Percentiles rank a stretch among this genome's conserved stretches.
Conservation (phyloP, 2,888 invertebrate species). For the Acanthosoma haemorrhoidale region DNA sequence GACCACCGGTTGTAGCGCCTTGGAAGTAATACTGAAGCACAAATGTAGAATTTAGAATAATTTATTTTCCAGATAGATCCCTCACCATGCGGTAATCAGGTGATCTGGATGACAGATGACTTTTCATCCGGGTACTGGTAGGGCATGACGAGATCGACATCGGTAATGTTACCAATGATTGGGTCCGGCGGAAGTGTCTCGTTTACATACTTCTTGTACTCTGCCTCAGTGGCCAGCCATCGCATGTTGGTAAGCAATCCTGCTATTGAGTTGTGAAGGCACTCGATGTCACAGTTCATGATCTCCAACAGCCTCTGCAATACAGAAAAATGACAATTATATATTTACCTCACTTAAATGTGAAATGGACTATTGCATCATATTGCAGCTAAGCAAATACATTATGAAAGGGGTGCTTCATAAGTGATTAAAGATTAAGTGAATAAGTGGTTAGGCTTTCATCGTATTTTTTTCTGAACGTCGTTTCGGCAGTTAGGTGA, state of each 20-base stretch:
- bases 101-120: not conserved
- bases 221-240: not conserved
- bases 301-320: conserved; percentile 13
- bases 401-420: too few relatives aligned
- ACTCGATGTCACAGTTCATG: not conserved
- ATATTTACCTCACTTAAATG: too few relatives aligned
- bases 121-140: conserved; percentile 15
- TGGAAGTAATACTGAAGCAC: too few relatives aligned
- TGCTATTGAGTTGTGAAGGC: conserved; percentile 22
- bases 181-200: not conserved
- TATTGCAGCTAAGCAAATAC: too few relatives aligned
- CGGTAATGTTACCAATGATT: not conserved
- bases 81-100: not conserved
- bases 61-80: not conserved
- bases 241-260: conserved; percentile 26
- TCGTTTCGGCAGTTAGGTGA: too few relatives aligned
- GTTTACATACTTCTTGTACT: not conserved
- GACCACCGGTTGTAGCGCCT: too few relatives aligned
- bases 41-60: not conserved
- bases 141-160: not conserved
- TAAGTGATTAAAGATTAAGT: too few relatives aligned
- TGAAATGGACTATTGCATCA: too few relatives aligned
- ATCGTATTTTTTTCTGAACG: too few relatives aligned
- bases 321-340: too few relatives aligned
- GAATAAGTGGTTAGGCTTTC: too few relatives aligned